These are phyloP conservation scores for Notothenia rossii DNA, from an alignment of 2,113 vertebrate species.

Conservation along the genomic window DNA sequence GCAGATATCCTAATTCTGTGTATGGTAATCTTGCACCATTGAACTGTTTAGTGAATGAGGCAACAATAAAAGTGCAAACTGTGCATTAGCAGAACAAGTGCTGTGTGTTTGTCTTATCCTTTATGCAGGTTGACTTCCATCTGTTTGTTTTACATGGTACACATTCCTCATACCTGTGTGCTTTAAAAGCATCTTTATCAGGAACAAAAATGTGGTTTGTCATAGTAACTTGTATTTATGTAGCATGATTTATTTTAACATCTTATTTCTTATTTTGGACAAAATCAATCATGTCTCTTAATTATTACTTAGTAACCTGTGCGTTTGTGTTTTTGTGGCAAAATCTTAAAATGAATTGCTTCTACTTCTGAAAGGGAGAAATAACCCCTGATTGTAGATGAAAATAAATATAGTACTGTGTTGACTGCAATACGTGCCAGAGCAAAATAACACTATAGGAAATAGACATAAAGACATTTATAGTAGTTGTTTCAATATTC, in stretches of 20 bases:
- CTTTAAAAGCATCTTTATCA: background rate
- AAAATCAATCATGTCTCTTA: background rate
- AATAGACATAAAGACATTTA: too few species aligned
- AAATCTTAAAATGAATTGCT: too few species aligned
- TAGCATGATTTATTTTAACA: too few species aligned
- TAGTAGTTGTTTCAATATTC: too few species aligned
- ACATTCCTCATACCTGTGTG: background rate
- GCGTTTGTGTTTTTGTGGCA: too few species aligned
- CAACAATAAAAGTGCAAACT: slow-evolving; percentile 98
- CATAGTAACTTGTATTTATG: background rate
- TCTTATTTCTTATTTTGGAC: background rate
- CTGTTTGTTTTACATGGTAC: background rate
- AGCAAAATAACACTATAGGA: too few species aligned
- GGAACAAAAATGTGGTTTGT: background rate
- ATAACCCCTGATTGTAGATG: too few species aligned
- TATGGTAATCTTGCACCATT: slow-evolving; percentile 98
- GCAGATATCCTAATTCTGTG: slow-evolving; percentile 97
- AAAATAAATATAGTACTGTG: too few species aligned
- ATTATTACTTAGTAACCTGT: background rate
- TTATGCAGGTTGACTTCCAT: slow-evolving; percentile 11
- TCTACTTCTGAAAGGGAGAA: too few species aligned
- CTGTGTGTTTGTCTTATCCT: slow-evolving; percentile 48
- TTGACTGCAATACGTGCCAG: too few species aligned
- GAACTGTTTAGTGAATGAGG: slow-evolving; percentile 95
- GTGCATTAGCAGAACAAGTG: slow-evolving; percentile 84